A percentile compares a stretch with the other conserved stretches of the same genome.
Evolutionary conservation across 1,140 invertebrate genomes (phyloP).

Genomic region (Geopemphigus sp.): DNA sequence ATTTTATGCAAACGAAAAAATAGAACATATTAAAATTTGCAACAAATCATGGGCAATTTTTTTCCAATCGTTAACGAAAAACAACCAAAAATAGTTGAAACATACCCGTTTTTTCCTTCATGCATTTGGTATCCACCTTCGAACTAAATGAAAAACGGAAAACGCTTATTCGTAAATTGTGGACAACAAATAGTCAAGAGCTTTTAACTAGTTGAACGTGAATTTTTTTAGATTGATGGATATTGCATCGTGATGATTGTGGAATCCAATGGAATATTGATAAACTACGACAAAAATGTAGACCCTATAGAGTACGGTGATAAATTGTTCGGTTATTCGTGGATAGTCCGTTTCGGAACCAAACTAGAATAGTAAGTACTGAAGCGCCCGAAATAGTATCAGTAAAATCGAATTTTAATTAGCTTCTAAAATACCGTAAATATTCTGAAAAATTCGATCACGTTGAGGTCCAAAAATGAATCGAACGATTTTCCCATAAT

Average conservation of each 20-base stretch:
- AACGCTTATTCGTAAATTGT: slow-evolving; percentile 1
- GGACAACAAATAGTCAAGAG: too few relatives aligned
- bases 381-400: too few relatives aligned
- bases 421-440: too few relatives aligned
- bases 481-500: too few relatives aligned
- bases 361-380: slow-evolving; percentile 31
- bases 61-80: background rate
- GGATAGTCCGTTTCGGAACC: slow-evolving; percentile 3
- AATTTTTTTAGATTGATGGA: slow-evolving; percentile 10
- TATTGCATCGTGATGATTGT: slow-evolving; percentile 31
- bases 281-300: background rate
- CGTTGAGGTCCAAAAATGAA: too few relatives aligned
- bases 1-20: background rate
- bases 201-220: background rate
- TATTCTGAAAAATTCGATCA: too few relatives aligned
- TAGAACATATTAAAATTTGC: background rate
- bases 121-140: slow-evolving; percentile 18
- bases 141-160: background rate
- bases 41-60: background rate
- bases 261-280: slow-evolving; percentile 18
- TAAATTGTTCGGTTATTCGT: slow-evolving; percentile 12
- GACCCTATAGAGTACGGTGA: slow-evolving; percentile 9
- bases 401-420: too few relatives aligned
- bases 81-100: slow-evolving; percentile 3
- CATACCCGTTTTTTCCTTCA: background rate